phyloP scores from a whole-genome alignment of 64 coral and sea anemone genomes.

The Montipora foliosa region DNA sequence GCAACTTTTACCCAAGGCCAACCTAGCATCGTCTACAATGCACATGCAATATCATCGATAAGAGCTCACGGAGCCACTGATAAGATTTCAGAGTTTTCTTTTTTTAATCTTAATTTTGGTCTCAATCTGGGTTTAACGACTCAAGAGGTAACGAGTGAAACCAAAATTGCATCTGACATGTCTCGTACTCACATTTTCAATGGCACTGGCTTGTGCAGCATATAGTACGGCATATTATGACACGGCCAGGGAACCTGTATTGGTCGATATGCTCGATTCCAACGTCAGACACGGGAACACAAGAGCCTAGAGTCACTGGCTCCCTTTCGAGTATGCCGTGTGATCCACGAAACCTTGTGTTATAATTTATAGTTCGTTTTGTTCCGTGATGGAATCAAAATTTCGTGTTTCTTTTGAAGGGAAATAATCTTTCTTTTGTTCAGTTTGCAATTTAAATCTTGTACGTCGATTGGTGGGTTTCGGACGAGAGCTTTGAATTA shows the following conservation, averaged over 20 bases:
- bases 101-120: no score
- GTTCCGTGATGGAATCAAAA: neutral
- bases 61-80: neutral
- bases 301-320: neutral
- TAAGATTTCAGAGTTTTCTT: neutral
- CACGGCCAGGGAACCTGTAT: neutral
- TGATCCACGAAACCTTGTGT: neutral
- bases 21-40: neutral
- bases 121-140: neutral
- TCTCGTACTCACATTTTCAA: conserved; percentile 7
- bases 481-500: neutral
- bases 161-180: neutral
- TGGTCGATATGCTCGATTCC: neutral
- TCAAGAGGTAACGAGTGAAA: neutral
- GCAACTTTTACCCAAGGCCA: neutral
- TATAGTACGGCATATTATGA: conserved; percentile 28
- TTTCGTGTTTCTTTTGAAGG: neutral
- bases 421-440: neutral
- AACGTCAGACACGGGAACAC: neutral
- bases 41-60: neutral
- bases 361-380: neutral
- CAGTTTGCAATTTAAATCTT: neutral
- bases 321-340: neutral
- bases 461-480: neutral
- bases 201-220: conserved; percentile 1